Percentiles rank a stretch among this genome's conserved stretches.
These are phyloP conservation scores for Lontra canadensis DNA, from an alignment of 2,113 vertebrate species.

Conservation along the genomic window DNA sequence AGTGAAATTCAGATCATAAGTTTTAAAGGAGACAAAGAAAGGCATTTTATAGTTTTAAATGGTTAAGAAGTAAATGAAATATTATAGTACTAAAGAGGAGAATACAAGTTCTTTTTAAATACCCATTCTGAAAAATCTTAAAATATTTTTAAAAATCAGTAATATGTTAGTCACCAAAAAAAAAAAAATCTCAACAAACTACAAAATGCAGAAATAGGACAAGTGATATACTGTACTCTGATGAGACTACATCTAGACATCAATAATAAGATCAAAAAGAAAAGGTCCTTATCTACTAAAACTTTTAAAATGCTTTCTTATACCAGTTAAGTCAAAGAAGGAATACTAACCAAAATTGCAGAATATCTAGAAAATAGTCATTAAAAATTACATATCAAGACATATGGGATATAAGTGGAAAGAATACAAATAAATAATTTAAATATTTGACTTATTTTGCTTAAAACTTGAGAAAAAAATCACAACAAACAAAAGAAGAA, in stretches of 20 bases:
- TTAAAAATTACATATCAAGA: background rate
- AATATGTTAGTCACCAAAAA: background rate
- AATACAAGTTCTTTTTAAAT: background rate
- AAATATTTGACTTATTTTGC: background rate
- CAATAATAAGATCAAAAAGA: background rate
- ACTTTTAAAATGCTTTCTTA: background rate
- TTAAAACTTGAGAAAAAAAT: background rate
- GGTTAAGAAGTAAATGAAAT: constrained; percentile 1
- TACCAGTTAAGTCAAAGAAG: background rate
- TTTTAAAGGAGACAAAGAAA: background rate
- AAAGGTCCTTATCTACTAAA: background rate
- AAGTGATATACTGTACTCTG: background rate
- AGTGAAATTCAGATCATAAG: background rate
- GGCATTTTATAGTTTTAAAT: background rate
- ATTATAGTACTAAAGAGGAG: background rate
- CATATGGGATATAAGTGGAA: background rate
- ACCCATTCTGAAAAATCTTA: background rate
- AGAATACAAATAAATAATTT: constrained; percentile 9
- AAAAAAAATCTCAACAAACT: background rate
- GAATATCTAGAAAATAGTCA: background rate
- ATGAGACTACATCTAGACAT: background rate
- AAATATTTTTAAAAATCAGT: background rate
- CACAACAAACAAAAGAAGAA: background rate
- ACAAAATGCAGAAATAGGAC: background rate
- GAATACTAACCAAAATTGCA: background rate